Evolutionary conservation across 2,888 invertebrate species (phyloP).

Genomic region (Mesorhabditis sp.): DNA sequence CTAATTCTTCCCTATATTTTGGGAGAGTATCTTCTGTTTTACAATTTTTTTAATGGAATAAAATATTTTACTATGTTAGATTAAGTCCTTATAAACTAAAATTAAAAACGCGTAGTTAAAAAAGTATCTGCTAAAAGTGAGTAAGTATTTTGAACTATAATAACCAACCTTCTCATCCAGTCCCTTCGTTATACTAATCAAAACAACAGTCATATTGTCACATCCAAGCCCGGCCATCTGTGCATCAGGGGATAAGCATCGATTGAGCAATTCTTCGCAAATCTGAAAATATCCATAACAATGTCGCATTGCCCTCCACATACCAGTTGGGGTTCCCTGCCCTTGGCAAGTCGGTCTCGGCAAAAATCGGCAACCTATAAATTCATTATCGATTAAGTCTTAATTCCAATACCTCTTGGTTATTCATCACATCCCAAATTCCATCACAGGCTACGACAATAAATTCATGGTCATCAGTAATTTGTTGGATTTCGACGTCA

Average conservation of each 20-base stretch:
- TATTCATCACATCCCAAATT: conserved; percentile 96
- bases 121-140: too few relatives aligned
- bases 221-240: conserved; percentile 91
- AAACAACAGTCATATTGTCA: conserved; percentile 88
- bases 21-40: too few relatives aligned
- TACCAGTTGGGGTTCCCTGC: conserved; percentile 80
- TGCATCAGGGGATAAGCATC: conserved; percentile 92
- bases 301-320: conserved; percentile 18
- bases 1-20: too few relatives aligned
- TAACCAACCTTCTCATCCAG: background rate
- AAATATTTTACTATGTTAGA: too few relatives aligned
- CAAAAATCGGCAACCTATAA: conserved; percentile 77
- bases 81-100: too few relatives aligned
- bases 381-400: background rate
- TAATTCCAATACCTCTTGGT: conserved; percentile 67
- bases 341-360: conserved; percentile 74
- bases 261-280: conserved; percentile 89
- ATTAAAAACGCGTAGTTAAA: too few relatives aligned
- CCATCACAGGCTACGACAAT: conserved; percentile 95
- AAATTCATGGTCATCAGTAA: conserved; percentile 90
- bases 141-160: background rate
- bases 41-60: too few relatives aligned
- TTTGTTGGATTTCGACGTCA: conserved; percentile 77
- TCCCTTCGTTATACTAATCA: background rate
- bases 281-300: conserved; percentile 63